These are phyloP conservation scores for Holacanthella duospinosa DNA, from an alignment of 2,888 invertebrate genomes.

Conservation along the genomic window DNA sequence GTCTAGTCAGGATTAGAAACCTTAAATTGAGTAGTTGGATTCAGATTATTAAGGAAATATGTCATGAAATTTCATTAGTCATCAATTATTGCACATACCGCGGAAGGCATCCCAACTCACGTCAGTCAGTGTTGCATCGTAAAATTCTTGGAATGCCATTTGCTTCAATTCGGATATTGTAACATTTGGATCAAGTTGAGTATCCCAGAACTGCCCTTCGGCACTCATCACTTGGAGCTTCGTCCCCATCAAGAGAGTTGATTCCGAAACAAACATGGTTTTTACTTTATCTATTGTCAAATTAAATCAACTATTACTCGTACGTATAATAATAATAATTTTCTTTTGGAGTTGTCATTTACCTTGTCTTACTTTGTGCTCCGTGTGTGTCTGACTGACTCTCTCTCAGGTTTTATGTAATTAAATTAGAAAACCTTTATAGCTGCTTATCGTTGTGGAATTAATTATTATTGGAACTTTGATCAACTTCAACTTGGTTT, in stretches of 20 bases:
- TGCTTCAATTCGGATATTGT: slow-evolving; percentile 42
- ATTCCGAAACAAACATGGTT: slow-evolving; percentile 43
- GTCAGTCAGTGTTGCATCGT: slow-evolving; percentile 40
- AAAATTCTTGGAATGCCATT: slow-evolving; percentile 41
- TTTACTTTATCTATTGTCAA: background rate
- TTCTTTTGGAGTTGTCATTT: background rate
- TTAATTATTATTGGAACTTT: no score
- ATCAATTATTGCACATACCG: no score
- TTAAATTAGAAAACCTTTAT: no score
- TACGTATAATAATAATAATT: background rate
- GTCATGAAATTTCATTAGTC: no score
- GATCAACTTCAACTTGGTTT: no score
- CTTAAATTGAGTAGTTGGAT: no score
- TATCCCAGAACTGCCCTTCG: slow-evolving; percentile 40
- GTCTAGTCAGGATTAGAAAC: no score
- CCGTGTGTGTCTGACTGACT: no score
- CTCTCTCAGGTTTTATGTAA: no score
- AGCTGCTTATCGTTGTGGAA: no score
- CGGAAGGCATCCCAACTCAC: slow-evolving; percentile 38
- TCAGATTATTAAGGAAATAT: no score
- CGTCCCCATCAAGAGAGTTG: slow-evolving; percentile 29
- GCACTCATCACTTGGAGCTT: slow-evolving; percentile 41
- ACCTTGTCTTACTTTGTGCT: background rate
- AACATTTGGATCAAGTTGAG: slow-evolving; percentile 40
- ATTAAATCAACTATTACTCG: background rate